These are phyloP conservation scores for Campoplex capitator DNA, from an alignment of 2,888 invertebrate genomes.

Conservation along the genomic window DNA sequence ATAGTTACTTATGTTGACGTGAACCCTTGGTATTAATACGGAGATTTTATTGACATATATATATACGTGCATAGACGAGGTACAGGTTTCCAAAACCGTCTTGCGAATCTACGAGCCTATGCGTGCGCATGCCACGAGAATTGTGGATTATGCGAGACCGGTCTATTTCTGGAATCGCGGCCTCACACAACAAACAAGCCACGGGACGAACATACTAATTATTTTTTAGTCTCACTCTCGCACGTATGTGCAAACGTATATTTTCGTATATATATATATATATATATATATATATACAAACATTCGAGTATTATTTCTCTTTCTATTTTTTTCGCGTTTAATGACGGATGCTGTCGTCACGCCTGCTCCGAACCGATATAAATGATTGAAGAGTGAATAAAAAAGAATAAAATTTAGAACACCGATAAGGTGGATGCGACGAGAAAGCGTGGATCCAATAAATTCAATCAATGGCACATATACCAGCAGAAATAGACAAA, in stretches of 20 bases:
- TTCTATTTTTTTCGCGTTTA: slow-evolving; percentile 21
- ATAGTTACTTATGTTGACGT: slow-evolving; percentile 22
- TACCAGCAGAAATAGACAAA: not conserved
- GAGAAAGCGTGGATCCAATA: slow-evolving; percentile 36
- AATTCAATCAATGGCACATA: not conserved
- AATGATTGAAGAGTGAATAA: slow-evolving; percentile 68
- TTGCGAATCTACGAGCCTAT: slow-evolving; percentile 73
- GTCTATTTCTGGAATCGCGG: slow-evolving; percentile 82
- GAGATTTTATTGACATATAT: slow-evolving; percentile 37
- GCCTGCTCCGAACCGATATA: slow-evolving; percentile 59
- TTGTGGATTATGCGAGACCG: slow-evolving; percentile 77
- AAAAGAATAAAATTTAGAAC: slow-evolving; percentile 70
- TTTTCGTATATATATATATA: not conserved
- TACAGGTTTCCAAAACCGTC: slow-evolving; percentile 83
- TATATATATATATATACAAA: not conserved
- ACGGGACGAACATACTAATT: slow-evolving; percentile 80
- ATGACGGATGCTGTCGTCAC: slow-evolving; percentile 45
- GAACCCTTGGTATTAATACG: slow-evolving; percentile 39
- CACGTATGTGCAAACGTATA: slow-evolving; percentile 24
- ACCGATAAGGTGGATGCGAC: slow-evolving; percentile 41
- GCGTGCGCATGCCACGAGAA: slow-evolving; percentile 52
- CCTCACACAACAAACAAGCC: slow-evolving; percentile 67
- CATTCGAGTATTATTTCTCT: slow-evolving; percentile 31
- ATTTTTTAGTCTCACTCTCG: slow-evolving; percentile 77
- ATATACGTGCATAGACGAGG: slow-evolving; percentile 46